phyloP scores from a whole-genome alignment of 2,113 vertebrate species.

The Mustela lutreola region DNA sequence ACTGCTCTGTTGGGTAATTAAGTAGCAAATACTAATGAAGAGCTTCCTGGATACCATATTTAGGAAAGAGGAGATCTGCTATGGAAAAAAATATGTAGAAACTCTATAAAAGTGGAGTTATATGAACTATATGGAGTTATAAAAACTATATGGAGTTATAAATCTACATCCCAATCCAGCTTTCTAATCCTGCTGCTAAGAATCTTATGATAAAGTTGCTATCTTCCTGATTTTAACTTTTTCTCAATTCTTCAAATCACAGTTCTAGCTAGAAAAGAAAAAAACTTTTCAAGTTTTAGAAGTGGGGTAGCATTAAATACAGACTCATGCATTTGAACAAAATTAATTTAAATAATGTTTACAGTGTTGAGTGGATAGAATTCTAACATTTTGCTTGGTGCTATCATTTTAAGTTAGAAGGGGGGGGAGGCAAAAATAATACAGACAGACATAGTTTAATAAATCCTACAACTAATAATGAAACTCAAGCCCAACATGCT shows the following conservation, averaged over 20 bases:
- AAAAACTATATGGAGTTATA: conserved; percentile 44
- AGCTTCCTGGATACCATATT: not conserved
- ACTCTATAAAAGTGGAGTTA: not conserved
- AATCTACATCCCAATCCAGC: conserved; percentile 19
- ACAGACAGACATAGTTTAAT: not conserved
- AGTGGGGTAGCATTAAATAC: conserved; percentile 45
- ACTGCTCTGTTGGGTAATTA: not conserved
- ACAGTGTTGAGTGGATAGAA: not conserved
- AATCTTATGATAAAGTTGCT: conserved; percentile 41
- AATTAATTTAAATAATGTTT: conserved; percentile 60
- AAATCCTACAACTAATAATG: conserved; percentile 45
- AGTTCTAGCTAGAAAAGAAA: not conserved
- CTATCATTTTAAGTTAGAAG: conserved; percentile 34
- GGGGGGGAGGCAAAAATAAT: not conserved
- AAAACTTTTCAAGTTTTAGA: conserved; percentile 44
- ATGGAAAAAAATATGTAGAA: not conserved
- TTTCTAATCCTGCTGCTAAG: not conserved
- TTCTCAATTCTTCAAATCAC: not conserved
- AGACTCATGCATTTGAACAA: conserved; percentile 43
- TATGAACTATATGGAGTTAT: conserved; percentile 23
- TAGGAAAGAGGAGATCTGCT: conserved; percentile 24
- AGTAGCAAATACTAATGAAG: not conserved
- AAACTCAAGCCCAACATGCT: conserved; percentile 39
- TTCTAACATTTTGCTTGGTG: conserved; percentile 54
- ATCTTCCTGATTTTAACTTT: not conserved